These are phyloP conservation scores for Pseudomyrmex gracilis DNA, from an alignment of 1,140 invertebrate genomes.

Conservation along the genomic window DNA sequence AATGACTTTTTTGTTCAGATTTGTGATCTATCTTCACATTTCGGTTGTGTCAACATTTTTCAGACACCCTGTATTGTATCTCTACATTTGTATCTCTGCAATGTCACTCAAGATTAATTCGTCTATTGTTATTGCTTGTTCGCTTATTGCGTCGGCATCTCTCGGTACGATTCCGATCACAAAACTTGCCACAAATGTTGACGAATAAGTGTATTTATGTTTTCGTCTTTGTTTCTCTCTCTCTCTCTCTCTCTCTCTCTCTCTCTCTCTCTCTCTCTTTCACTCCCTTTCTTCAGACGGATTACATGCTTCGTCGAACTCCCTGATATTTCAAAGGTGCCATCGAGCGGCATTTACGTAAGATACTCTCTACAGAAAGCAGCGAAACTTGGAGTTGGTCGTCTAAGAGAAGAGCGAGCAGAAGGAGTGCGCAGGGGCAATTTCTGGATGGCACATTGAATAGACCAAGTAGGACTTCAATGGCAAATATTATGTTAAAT, in stretches of 20 bases:
- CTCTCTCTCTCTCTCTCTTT: no score
- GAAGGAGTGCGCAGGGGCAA: slow-evolving; percentile 38
- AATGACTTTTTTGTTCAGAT: no score
- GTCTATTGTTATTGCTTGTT: neutral
- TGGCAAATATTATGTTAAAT: slow-evolving; percentile 85
- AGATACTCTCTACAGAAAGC: slow-evolving; percentile 45
- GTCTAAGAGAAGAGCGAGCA: slow-evolving; percentile 39
- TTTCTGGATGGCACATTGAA: slow-evolving; percentile 62
- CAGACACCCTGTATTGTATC: neutral
- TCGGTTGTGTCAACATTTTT: no score
- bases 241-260: neutral
- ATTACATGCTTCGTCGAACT: slow-evolving; percentile 34
- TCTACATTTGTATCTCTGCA: no score
- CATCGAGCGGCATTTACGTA: slow-evolving; percentile 51
- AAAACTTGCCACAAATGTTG: slow-evolving; percentile 1
- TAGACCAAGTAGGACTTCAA: slow-evolving; percentile 79
- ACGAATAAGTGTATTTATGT: slow-evolving; percentile 17
- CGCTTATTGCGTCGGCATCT: neutral
- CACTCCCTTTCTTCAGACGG: neutral
- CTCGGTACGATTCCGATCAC: neutral
- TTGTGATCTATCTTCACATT: no score
- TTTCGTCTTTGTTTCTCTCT: neutral
- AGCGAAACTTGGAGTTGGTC: slow-evolving; percentile 45
- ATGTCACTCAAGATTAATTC: neutral
- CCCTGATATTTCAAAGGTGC: slow-evolving; percentile 48